Evolutionary conservation across 2,797 vertebrate species (phyloP).

Genomic region (Tachyglossus aculeatus): DNA sequence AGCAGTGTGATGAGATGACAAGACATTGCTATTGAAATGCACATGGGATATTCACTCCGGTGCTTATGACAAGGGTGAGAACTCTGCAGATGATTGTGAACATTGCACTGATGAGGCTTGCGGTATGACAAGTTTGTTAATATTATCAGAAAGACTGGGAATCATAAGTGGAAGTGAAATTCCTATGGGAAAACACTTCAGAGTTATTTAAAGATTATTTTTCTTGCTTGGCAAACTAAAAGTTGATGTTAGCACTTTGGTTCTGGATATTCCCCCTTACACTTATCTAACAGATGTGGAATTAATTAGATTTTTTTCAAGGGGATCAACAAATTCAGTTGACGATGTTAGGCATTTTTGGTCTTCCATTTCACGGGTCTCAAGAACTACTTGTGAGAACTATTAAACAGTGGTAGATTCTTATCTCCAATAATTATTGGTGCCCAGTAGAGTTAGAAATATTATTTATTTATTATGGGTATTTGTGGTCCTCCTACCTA

Average conservation of each 20-base stretch:
- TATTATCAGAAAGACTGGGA: slow-evolving; percentile 12
- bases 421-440: not conserved
- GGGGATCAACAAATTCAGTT: slow-evolving; percentile 9
- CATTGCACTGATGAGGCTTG: not conserved
- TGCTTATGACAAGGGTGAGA: slow-evolving; percentile 14
- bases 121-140: slow-evolving; percentile 37
- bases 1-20: too few species aligned
- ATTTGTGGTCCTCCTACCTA: too few species aligned
- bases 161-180: slow-evolving; percentile 18
- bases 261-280: slow-evolving; percentile 2
- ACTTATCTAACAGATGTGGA: slow-evolving; percentile 27
- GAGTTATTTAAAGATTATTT: not conserved
- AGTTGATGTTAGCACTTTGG: slow-evolving; percentile 22
- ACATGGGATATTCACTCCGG: not conserved
- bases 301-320: not conserved
- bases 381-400: not conserved
- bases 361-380: not conserved
- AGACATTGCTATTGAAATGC: not conserved
- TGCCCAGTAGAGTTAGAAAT: too few species aligned
- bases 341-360: slow-evolving; percentile 12
- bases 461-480: too few species aligned
- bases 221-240: slow-evolving; percentile 6
- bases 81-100: slow-evolving; percentile 5
- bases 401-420: slow-evolving; percentile 10
- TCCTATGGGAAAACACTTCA: not conserved